Percentiles rank a stretch among this genome's conserved stretches.
phyloP scores from a whole-genome alignment of 2,797 vertebrate genomes.

The Trachurus trachurus region DNA sequence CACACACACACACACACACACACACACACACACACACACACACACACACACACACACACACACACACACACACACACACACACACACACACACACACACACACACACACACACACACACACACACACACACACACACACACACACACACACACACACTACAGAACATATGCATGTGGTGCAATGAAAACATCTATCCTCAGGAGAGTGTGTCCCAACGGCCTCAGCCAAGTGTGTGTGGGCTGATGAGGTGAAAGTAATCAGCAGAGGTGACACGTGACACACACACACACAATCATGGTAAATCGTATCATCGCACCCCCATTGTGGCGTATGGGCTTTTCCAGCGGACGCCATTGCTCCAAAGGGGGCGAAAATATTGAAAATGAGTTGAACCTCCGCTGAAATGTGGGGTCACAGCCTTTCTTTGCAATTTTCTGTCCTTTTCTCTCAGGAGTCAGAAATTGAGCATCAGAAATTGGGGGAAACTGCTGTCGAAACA shows the following conservation, averaged over 20 bases:
- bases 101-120: constrained; percentile 30
- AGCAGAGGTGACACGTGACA: constrained; percentile 36
- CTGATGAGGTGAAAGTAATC: constrained; percentile 83
- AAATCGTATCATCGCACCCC: constrained; percentile 67
- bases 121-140: constrained; percentile 30
- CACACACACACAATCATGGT: constrained; percentile 23
- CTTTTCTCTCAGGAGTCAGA: constrained; percentile 67
- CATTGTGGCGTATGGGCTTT: constrained; percentile 53
- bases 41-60: constrained; percentile 30
- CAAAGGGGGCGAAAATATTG: constrained; percentile 60
- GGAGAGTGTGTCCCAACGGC: constrained; percentile 64
- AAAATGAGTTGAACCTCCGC: constrained; percentile 73
- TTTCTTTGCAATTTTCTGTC: constrained; percentile 57
- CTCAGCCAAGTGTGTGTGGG: constrained; percentile 60
- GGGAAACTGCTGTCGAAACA: constrained; percentile 58
- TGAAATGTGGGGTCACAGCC: constrained; percentile 55
- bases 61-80: constrained; percentile 30
- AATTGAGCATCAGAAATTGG: constrained; percentile 65
- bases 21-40: constrained; percentile 30
- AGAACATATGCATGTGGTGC: constrained; percentile 38
- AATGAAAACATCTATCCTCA: constrained; percentile 69
- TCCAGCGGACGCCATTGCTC: constrained; percentile 57
- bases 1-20: constrained; percentile 30
- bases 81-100: constrained; percentile 30
- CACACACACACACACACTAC: constrained; percentile 35